A percentile compares a stretch with the other conserved stretches of the same genome.
These are phyloP conservation scores for Dryoscopus gambensis DNA, from an alignment of 2,113 vertebrate genomes.

Conservation along the genomic window DNA sequence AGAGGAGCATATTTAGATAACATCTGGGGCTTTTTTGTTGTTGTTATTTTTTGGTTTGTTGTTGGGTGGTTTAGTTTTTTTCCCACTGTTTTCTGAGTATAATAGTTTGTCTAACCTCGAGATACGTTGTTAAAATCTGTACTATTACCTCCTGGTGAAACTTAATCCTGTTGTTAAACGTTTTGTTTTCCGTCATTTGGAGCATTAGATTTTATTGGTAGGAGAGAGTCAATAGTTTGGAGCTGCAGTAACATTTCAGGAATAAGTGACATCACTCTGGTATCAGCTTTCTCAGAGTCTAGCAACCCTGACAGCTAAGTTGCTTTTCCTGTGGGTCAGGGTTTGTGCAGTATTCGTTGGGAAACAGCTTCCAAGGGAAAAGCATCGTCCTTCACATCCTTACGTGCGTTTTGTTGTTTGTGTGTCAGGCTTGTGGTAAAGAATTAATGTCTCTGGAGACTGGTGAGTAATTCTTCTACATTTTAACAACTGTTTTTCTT, in stretches of 20 bases:
- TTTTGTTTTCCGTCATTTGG: neutral
- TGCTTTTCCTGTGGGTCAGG: slow-evolving; percentile 36
- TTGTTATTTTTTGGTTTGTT: neutral
- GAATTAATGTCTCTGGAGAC: slow-evolving; percentile 16
- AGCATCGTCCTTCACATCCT: neutral
- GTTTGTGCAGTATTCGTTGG: slow-evolving; percentile 47
- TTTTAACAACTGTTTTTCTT: neutral
- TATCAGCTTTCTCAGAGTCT: slow-evolving; percentile 75
- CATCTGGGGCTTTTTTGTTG: neutral
- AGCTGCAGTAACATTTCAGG: slow-evolving; percentile 51
- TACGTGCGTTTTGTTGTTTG: neutral
- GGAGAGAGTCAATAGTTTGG: slow-evolving; percentile 41
- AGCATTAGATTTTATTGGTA: slow-evolving; percentile 26
- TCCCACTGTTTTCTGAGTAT: neutral
- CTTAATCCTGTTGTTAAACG: neutral
- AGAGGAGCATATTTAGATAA: neutral
- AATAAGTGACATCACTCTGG: slow-evolving; percentile 79
- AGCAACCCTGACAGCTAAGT: slow-evolving; percentile 60
- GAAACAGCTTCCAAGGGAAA: slow-evolving; percentile 50
- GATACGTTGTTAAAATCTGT: neutral
- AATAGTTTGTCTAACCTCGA: fast-evolving
- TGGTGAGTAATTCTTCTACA: slow-evolving; percentile 64
- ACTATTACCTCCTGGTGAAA: neutral
- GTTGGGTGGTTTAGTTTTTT: too few species aligned
- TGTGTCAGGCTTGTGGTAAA: neutral